A percentile compares a stretch with the other conserved stretches of the same genome.
These are phyloP conservation scores for Heliconius hermathena DNA, from an alignment of 1,140 invertebrate species.

Conservation along the genomic window DNA sequence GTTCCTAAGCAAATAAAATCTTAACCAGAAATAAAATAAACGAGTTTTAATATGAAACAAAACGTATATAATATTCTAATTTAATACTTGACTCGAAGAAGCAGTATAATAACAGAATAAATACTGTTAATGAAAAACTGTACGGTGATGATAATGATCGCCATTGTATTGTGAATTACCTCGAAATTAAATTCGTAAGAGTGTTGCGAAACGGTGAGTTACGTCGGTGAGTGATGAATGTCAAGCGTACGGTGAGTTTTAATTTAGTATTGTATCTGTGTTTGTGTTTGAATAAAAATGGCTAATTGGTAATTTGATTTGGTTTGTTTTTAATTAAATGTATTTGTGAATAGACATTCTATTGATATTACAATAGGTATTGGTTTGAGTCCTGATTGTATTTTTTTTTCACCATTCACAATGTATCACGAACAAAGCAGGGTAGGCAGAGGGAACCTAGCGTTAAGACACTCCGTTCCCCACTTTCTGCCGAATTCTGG, in stretches of 20 bases:
- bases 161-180: slow-evolving; percentile 55
- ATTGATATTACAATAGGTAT: too few relatives aligned
- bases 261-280: not conserved
- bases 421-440: too few relatives aligned
- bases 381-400: too few relatives aligned
- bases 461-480: too few relatives aligned
- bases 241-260: slow-evolving; percentile 42
- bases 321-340: not conserved
- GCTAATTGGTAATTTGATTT: not conserved
- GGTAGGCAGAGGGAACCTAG: too few relatives aligned
- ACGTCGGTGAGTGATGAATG: slow-evolving; percentile 43
- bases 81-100: slow-evolving; percentile 8
- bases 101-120: slow-evolving; percentile 30
- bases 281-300: not conserved
- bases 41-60: not conserved
- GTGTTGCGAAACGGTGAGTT: slow-evolving; percentile 44
- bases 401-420: too few relatives aligned
- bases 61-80: slow-evolving; percentile 32
- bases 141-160: slow-evolving; percentile 41
- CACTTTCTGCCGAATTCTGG: too few relatives aligned
- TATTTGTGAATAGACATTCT: too few relatives aligned
- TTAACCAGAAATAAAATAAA: not conserved
- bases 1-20: not conserved
- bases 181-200: slow-evolving; percentile 53
- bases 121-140: slow-evolving; percentile 44